Evolutionary conservation across 2,888 invertebrate genomes (phyloP), one percentile per base, ranked within the genome.

Genomic region (Tachina lurida): DNA sequence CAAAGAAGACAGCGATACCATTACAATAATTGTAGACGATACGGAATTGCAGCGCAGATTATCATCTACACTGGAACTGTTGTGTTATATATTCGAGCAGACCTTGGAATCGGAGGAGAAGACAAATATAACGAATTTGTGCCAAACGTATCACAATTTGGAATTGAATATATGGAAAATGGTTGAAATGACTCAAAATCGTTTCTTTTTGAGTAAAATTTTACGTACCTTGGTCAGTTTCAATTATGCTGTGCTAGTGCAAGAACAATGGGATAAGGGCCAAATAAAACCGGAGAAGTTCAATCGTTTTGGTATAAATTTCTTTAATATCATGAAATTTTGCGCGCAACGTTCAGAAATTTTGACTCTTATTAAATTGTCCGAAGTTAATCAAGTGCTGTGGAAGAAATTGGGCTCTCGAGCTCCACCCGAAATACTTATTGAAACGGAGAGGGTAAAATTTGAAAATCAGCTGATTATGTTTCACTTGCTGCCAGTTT

Each of bases 401-500:
- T 94, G 94, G 93, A 93, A 92, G 58, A 92, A 91, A 84, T 81
- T 94, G 5, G 91, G 92, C 9, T 60, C 87, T 4, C 88, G 91
- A 8, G 92, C 90, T 3, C 92, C 93, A 13, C 89, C 89, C 43
- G 91, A 93, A 87, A 90, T 93, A 31, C 87, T 90, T 17, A 90
- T 93, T 31, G 91, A 92, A 86, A 90, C 91, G 56, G 91, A 93
- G 68, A 88, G 89, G 0, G 91, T 92, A 10, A 88, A 94, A 45
- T 93, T 95, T 82, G 94, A 95, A 88, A 94, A 95, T 89, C 95
- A 95, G 90, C 92, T 95, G 87, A 90, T 95, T 31, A 93, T 94
- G 70, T 93, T 95, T 86, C 94, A 95, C 90, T 91, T 96, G 15
- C 91, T 96, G 62, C 96, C 97, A 0, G 90, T 95, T 45, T 90